A percentile compares a stretch with the other conserved stretches of the same genome.
phyloP scores from a whole-genome alignment of 2,797 vertebrate genomes.

The Phalanger gymnotis region DNA sequence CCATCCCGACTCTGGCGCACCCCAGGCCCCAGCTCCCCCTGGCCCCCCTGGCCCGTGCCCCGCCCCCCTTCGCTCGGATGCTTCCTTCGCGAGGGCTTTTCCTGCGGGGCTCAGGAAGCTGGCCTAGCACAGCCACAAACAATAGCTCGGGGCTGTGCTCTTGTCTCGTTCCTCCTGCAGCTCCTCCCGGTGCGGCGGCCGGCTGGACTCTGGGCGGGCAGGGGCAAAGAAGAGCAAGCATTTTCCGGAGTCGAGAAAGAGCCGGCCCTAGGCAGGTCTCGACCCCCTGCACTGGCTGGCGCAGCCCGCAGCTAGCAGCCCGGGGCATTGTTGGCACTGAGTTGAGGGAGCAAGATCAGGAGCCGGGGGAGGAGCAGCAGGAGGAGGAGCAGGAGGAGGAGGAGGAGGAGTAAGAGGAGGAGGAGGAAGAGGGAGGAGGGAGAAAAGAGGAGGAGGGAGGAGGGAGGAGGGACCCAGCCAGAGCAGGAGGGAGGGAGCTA shows the following conservation, averaged over 20 bases:
- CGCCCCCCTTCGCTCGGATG: conserved; percentile 62
- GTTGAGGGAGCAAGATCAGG: conserved; percentile 40
- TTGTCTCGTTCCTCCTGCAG: not conserved
- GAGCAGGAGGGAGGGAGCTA: conserved; percentile 21
- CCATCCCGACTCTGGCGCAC: not conserved
- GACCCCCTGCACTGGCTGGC: not conserved
- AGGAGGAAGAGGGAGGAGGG: not conserved
- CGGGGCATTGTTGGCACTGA: conserved; percentile 68
- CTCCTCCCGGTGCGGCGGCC: conserved; percentile 19
- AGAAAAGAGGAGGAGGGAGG: not conserved
- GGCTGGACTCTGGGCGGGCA: not conserved
- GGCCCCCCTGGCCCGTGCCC: conserved; percentile 52
- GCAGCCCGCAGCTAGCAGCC: conserved; percentile 49
- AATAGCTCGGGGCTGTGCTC: conserved; percentile 66
- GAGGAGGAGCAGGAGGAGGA: conserved; percentile 61
- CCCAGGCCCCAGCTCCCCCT: not conserved
- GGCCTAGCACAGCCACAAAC: conserved; percentile 64
- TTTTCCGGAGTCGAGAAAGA: conserved; percentile 4
- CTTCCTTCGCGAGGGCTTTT: conserved; percentile 68
- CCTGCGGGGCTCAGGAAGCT: conserved; percentile 78
- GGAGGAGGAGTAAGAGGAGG: not conserved
- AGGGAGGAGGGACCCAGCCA: not conserved
- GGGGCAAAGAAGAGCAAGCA: conserved; percentile 10
- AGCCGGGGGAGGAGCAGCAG: conserved; percentile 70
- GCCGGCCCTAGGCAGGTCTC: not conserved